Base-by-base conservation (phyloP, 2,797 vertebrate genomes). In the Zenarchopterus dispar region DNA sequence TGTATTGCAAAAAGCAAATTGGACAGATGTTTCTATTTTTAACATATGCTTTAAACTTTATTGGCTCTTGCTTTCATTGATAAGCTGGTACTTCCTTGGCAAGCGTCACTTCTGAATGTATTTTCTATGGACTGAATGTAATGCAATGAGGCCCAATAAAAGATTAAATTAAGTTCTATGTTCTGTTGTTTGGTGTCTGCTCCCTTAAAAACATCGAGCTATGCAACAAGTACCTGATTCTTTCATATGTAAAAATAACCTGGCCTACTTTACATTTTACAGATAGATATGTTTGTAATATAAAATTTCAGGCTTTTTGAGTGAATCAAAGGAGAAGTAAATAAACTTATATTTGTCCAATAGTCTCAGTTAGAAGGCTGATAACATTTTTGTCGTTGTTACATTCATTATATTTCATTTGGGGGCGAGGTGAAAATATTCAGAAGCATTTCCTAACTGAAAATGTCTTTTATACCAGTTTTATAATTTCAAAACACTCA, bases 101-200 rank as follows among this genome's bases (percentile, higher is more conserved):
- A 73, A 73, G 72, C 86, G 84, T 90, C 84, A 81, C 71, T 80
- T 84, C 84, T 86, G 93, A 94, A 95, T 95, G 94, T 95, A 94
- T 94, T 94, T 94, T 94, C 76, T 93, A 95, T 83, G 71, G 73
- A 87, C 84, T 90, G 88, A 92, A 92, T 92, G 89, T 91, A 88
- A 87, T 70, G 84, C 86, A 79, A 89, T 81, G 75, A 73, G 75
- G 74, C 84, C 87, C 86, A 93, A 92, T 87, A 90, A 86, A 91
- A 77, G 56, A 86, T 43, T 73, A 43, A 72, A 82, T 74, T 45
- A 67, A 76, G 55, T 56, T 28, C 18, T 16, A 9, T 59, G 41
- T 42, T 60, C 17, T 46, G 15, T 31, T 54, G 42, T 69, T 48
- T 56, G 50, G 45, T 43, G 22, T 49, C 47, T 49, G 16, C 16